Conservation (phyloP, 2,888 invertebrate genomes). For the Sinelater perroti region DNA sequence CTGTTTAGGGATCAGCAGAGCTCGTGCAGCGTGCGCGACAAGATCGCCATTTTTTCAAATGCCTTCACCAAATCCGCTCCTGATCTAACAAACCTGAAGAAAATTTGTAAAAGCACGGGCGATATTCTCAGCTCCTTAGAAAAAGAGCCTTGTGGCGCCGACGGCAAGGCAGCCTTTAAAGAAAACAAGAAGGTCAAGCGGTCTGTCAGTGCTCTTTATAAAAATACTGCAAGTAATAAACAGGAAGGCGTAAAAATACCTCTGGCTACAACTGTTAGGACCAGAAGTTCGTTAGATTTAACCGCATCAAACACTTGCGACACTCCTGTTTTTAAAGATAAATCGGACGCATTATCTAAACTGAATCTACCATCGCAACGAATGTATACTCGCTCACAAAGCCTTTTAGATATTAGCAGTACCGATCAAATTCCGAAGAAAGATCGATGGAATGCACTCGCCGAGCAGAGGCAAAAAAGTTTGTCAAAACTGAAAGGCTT, state of each 20-base stretch:
- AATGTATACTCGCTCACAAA: slow-evolving; percentile 63
- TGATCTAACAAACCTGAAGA: slow-evolving; percentile 13
- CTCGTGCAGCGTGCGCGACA: slow-evolving; percentile 83
- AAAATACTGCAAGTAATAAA: slow-evolving; percentile 1
- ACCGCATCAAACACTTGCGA: slow-evolving; percentile 1
- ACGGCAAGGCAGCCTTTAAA: not conserved
- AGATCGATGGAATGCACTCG: slow-evolving; percentile 73
- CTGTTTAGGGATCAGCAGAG: slow-evolving; percentile 80
- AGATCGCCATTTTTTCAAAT: slow-evolving; percentile 85
- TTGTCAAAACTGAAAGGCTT: slow-evolving; percentile 87
- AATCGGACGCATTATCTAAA: slow-evolving; percentile 18
- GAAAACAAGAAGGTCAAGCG: slow-evolving; percentile 17
- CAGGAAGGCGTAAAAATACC: not conserved
- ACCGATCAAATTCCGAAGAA: slow-evolving; percentile 47
- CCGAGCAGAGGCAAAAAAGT: slow-evolving; percentile 83
- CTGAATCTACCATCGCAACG: slow-evolving; percentile 41
- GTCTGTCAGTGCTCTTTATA: slow-evolving; percentile 13
- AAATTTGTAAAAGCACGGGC: slow-evolving; percentile 37
- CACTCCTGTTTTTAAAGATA: slow-evolving; percentile 17
- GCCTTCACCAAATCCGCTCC: slow-evolving; percentile 61
- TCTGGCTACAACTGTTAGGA: slow-evolving; percentile 14
- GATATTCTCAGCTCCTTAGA: slow-evolving; percentile 25
- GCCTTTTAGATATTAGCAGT: slow-evolving; percentile 60
- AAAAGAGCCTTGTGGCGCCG: not conserved
- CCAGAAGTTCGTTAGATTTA: slow-evolving; percentile 31